Conservation (phyloP, 2,888 invertebrate species). For the Teinopalpus imperialis region DNA sequence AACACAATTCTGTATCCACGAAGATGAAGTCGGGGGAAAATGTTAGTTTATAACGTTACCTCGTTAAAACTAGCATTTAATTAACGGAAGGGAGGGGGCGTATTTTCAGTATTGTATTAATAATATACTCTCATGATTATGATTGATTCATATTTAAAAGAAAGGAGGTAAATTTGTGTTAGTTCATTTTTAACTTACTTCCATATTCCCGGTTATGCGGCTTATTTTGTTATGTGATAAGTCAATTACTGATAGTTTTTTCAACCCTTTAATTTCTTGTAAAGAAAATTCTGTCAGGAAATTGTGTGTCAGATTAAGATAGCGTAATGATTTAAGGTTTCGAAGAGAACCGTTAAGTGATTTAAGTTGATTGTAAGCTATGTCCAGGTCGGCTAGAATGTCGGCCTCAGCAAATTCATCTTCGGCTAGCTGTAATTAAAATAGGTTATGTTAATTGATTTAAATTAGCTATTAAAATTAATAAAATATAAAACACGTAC, state of each 20-base stretch:
- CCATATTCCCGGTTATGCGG: conserved; percentile 84
- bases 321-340: conserved; percentile 85
- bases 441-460: neutral
- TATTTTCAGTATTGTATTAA: too few relatives aligned
- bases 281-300: conserved; percentile 89
- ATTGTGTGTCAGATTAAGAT: conserved; percentile 89
- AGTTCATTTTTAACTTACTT: too few relatives aligned
- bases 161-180: too few relatives aligned
- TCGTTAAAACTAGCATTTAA: too few relatives aligned
- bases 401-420: conserved; percentile 90
- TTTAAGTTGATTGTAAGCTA: conserved; percentile 87
- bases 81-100: too few relatives aligned
- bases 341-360: conserved; percentile 88
- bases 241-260: conserved; percentile 87
- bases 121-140: too few relatives aligned
- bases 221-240: conserved; percentile 89
- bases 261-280: conserved; percentile 88
- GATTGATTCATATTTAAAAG: too few relatives aligned
- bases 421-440: conserved; percentile 81
- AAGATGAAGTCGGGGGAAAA: too few relatives aligned
- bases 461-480: too few relatives aligned
- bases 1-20: too few relatives aligned
- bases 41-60: too few relatives aligned
- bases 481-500: conserved; percentile 37
- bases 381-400: conserved; percentile 85